Evolutionary conservation across 2,113 vertebrate species (phyloP).

Genomic region (Apus apus): DNA sequence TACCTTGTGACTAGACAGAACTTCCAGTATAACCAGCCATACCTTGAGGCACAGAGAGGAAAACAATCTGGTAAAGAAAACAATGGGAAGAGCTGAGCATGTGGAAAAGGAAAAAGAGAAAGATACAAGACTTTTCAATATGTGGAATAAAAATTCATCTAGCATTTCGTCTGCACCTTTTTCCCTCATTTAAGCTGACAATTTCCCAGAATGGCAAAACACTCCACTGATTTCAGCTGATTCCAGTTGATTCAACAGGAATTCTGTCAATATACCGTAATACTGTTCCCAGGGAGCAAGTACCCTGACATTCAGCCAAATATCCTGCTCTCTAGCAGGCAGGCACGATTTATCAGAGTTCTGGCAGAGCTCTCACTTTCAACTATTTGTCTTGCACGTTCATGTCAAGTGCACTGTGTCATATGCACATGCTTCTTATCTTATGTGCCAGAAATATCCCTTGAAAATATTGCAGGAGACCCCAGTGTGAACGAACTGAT

Average conservation of each 20-base stretch:
- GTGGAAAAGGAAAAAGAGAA: not conserved
- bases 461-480: not conserved
- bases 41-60: not conserved
- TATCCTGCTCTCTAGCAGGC: not conserved
- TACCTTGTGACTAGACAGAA: not conserved
- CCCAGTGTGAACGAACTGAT: not conserved
- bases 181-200: not conserved
- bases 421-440: not conserved
- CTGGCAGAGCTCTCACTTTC: not conserved
- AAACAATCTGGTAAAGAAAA: not conserved
- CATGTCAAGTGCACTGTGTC: not conserved
- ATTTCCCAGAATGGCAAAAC: not conserved
- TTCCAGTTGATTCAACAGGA: not conserved
- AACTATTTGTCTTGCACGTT: not conserved
- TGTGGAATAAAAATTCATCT: not conserved
- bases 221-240: not conserved
- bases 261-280: not conserved
- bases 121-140: not conserved
- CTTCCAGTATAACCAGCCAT: not conserved
- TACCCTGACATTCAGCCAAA: not conserved
- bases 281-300: not conserved
- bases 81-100: not conserved
- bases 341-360: not conserved
- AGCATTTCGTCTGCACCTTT: not conserved
- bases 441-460: not conserved